Percentiles rank a stretch among this genome's conserved stretches.
Evolutionary conservation across 2,888 invertebrate species (phyloP).

Genomic region (Drosophila stalkeri): DNA sequence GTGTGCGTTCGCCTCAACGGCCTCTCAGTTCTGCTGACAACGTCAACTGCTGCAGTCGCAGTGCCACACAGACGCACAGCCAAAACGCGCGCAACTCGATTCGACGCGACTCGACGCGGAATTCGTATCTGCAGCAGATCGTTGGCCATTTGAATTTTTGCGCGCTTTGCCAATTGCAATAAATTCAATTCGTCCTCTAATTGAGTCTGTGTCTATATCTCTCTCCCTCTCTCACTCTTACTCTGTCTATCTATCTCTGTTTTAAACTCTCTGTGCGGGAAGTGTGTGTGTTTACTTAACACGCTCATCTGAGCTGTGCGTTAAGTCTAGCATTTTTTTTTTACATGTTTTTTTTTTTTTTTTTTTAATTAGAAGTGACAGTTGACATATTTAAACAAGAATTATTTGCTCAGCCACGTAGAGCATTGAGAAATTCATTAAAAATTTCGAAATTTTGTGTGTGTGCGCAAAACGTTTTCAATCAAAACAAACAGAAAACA

Average conservation of each 20-base stretch:
- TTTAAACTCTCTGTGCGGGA: not conserved
- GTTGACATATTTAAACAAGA: constrained; percentile 7
- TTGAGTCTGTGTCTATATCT: constrained; percentile 15
- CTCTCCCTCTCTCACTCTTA: not conserved
- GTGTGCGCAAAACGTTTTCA: not conserved
- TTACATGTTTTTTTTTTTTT: not conserved
- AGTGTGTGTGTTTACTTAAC: constrained; percentile 16
- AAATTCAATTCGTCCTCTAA: constrained; percentile 17
- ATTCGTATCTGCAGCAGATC: constrained; percentile 36
- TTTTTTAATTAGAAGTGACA: constrained; percentile 7
- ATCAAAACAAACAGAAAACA: constrained; percentile 1
- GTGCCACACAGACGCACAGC: constrained; percentile 53
- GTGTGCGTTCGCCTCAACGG: constrained; percentile 42
- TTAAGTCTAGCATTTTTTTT: constrained; percentile 13
- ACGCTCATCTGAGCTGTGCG: constrained; percentile 11
- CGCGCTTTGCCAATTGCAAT: constrained; percentile 41
- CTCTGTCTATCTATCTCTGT: not conserved
- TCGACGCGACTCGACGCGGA: not conserved
- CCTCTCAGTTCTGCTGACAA: constrained; percentile 69
- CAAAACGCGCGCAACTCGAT: constrained; percentile 14
- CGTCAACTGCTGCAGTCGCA: constrained; percentile 76
- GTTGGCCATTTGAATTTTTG: constrained; percentile 46
- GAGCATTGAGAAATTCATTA: constrained; percentile 1
- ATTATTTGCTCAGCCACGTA: not conserved
- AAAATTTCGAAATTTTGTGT: not conserved